These are phyloP conservation scores for Creontiades dilutus DNA, from an alignment of 2,888 invertebrate species.

Conservation along the genomic window DNA sequence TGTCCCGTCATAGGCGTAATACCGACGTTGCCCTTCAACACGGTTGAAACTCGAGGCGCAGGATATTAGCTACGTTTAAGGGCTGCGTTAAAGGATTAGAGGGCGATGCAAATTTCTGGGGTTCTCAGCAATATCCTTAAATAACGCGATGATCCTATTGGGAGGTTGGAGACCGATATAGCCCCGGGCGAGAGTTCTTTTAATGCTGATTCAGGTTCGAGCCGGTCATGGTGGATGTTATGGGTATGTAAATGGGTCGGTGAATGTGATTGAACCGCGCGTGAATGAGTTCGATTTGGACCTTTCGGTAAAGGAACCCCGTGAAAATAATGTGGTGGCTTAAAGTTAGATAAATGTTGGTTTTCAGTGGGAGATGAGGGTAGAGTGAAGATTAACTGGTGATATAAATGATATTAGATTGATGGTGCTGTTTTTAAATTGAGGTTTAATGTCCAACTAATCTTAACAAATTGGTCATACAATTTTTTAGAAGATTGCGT, in stretches of 20 bases:
- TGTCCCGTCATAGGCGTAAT: constrained; percentile 38
- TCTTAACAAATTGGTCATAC: too few relatives aligned
- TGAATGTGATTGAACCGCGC: neutral
- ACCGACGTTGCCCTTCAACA: constrained; percentile 32
- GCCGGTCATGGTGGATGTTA: neutral
- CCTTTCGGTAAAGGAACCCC: too few relatives aligned
- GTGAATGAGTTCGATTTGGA: too few relatives aligned
- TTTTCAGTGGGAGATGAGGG: too few relatives aligned
- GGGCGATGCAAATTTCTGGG: constrained; percentile 34
- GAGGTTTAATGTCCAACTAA: too few relatives aligned
- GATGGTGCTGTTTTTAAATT: too few relatives aligned
- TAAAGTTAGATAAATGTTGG: too few relatives aligned
- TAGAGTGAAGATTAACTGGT: too few relatives aligned
- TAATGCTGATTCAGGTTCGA: neutral
- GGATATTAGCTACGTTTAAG: constrained; percentile 36
- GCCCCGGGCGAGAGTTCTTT: neutral
- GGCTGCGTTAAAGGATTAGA: constrained; percentile 23
- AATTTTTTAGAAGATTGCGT: too few relatives aligned
- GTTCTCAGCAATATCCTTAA: neutral
- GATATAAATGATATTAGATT: too few relatives aligned
- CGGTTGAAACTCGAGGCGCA: constrained; percentile 15
- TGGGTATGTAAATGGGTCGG: neutral
- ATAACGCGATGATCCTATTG: constrained; percentile 35
- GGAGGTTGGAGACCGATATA: neutral
- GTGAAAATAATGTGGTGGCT: too few relatives aligned